Base-by-base conservation (phyloP, 2,113 vertebrate species). In the Gymnarchus niloticus region DNA sequence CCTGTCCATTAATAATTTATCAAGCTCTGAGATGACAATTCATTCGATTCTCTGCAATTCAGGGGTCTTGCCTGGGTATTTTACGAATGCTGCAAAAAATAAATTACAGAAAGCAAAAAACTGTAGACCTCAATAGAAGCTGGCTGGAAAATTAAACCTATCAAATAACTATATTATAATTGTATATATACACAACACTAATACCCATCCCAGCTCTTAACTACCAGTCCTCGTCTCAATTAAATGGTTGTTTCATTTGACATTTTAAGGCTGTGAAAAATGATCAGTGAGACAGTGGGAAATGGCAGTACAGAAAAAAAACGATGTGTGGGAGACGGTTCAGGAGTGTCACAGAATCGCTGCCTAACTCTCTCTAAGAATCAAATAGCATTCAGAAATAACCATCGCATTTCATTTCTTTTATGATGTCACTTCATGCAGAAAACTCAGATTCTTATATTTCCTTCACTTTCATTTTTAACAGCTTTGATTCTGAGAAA, bases 1-100 rank as follows among this genome's bases (percentile, higher is more conserved):
- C 85, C 51, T 61, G 65, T 3, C 65, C 76, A 83, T 91, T 89
- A 91, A 91, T 91, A 91, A 91, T 91, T 89, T 86, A 89, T 84
- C 85, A 89, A 86, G 87, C 49, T 88, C 86, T 84, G 86, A 89
- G 89, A 89, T 88, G 88, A 86, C 82, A 86, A 78, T 86, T 89
- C 87, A 85, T 90, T 87, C 88, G 87, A 88, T 90, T 89, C 89
- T 83, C 86, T 83, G 83, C 69, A 56, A 56, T n/a, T 65, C 78
- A n/a, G 65, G 83, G 76, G 37, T 44, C 87, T 65, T 83, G 82
- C 56, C 82, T 69, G 61, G 52, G 69, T 83, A 33, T 37, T 9
- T 5, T 41, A 78, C 51, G 52, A 7, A 54, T 14, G 14, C 6
- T 7, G 6, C 6, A 14, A n/a, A n/a, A n/a, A n/a, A n/a, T n/a